phyloP scores from a whole-genome alignment of 1,140 invertebrate species.

The Panagrolaimus sp. region DNA sequence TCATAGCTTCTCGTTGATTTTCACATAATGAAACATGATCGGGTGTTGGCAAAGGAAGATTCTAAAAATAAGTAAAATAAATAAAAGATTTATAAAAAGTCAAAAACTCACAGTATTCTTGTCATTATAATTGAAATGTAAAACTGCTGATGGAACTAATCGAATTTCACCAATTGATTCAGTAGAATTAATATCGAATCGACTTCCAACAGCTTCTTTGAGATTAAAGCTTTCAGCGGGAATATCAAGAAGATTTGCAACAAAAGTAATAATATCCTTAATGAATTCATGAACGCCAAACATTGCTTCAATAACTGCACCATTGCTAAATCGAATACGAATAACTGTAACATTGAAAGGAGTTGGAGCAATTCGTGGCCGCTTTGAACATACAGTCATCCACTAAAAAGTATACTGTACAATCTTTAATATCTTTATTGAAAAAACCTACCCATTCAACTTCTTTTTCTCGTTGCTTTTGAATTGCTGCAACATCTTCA shows the following conservation, averaged over 20 bases:
- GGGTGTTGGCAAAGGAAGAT: neutral
- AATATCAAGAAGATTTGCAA: neutral
- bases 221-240: neutral
- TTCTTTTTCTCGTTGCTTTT: conserved; percentile 7
- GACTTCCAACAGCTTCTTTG: neutral
- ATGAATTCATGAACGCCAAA: conserved; percentile 4
- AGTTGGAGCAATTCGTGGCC: neutral
- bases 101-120: conserved; percentile 1
- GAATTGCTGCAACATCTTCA: conserved; percentile 1
- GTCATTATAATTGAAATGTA: neutral
- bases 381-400: conserved; percentile 1
- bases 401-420: neutral
- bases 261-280: neutral
- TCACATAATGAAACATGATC: neutral
- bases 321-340: neutral
- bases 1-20: neutral
- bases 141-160: neutral
- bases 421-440: neutral
- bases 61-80: neutral
- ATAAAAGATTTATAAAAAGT: neutral
- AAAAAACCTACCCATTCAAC: conserved; percentile 12
- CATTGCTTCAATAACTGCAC: conserved; percentile 5
- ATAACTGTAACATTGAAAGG: conserved; percentile 5
- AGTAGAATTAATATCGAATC: neutral
- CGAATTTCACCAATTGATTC: conserved; percentile 10